A percentile compares a stretch with the other conserved stretches of the same genome.
Evolutionary conservation across 2,797 vertebrate species (phyloP).

Genomic region (Heliangelus exortis): DNA sequence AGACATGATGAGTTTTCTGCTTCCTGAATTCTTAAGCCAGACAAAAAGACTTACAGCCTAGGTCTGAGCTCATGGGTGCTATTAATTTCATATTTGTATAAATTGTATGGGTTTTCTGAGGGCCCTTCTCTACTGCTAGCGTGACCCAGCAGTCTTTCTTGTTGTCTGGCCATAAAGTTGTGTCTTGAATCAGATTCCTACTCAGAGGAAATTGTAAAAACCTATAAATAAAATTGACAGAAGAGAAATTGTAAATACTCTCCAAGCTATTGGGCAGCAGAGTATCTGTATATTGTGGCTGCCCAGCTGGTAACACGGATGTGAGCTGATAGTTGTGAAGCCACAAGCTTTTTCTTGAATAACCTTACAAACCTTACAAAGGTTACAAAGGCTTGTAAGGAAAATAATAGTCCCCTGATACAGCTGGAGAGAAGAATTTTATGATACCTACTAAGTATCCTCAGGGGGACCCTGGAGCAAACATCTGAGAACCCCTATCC

Average conservation of each 20-base stretch:
- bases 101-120: not conserved
- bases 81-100: not conserved
- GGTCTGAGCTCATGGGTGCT: not conserved
- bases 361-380: no score
- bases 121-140: not conserved
- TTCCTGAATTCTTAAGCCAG: not conserved
- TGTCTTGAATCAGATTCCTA: not conserved
- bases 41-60: not conserved
- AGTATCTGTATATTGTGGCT: not conserved
- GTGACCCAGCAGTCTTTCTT: not conserved
- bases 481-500: not conserved
- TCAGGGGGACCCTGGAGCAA: not conserved
- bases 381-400: not conserved
- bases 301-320: not conserved
- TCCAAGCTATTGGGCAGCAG: not conserved
- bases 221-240: not conserved
- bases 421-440: not conserved
- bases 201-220: not conserved
- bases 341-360: constrained; percentile 5
- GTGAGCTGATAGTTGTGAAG: not conserved
- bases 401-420: not conserved
- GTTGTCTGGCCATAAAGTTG: not conserved
- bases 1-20: not conserved
- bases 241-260: not conserved
- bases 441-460: not conserved